Evolutionary conservation across 2,888 invertebrate species (phyloP).

Genomic region (Drosophila testacea): DNA sequence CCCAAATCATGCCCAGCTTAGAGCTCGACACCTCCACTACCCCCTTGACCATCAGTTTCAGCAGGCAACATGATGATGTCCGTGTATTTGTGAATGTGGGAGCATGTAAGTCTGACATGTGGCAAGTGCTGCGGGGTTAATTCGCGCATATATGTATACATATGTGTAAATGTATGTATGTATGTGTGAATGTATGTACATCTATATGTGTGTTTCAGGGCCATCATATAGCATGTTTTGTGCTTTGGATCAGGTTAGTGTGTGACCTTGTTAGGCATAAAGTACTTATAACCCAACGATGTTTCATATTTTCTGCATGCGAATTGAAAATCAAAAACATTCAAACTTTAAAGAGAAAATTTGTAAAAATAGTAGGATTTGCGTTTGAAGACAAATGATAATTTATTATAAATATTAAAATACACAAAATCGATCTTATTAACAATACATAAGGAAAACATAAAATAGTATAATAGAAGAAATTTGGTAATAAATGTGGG

Average conservation of each 20-base stretch:
- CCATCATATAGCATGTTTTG: conserved; percentile 20
- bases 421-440: too few relatives aligned
- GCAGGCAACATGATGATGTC: conserved; percentile 5
- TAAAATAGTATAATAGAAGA: too few relatives aligned
- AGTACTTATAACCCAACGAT: conserved; percentile 2
- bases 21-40: background rate
- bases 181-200: background rate
- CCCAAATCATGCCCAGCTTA: background rate
- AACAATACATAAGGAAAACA: too few relatives aligned
- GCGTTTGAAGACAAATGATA: background rate
- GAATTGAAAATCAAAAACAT: background rate
- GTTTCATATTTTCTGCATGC: background rate
- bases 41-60: background rate
- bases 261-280: conserved; percentile 40
- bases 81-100: background rate
- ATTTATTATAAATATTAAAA: too few relatives aligned
- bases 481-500: too few relatives aligned
- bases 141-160: conserved; percentile 4
- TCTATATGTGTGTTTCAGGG: conserved; percentile 11
- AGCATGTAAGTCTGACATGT: conserved; percentile 30
- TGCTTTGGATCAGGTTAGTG: conserved; percentile 30
- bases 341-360: background rate
- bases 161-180: background rate
- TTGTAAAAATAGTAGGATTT: background rate
- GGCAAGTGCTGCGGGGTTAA: conserved; percentile 39